Evolutionary conservation across 2,888 invertebrate species (phyloP), one percentile per base, ranked within the genome.

Genomic region (Drosophila falleni): DNA sequence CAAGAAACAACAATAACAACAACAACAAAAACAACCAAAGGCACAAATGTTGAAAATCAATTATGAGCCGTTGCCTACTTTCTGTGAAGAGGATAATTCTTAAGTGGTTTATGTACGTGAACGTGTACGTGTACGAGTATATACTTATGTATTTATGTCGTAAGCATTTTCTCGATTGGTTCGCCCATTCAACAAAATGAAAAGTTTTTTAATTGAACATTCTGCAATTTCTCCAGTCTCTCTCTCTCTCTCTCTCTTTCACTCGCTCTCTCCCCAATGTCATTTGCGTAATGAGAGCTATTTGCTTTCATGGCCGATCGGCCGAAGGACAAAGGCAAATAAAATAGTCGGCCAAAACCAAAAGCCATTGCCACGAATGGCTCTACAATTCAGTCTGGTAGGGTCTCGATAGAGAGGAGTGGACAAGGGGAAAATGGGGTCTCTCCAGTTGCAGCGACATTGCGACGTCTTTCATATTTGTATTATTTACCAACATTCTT

Each of bases 141-240:
- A 46, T 37, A n/a, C 37, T 37, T 37, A 37, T 29, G 35, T 53
- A 19, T 62, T 8, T 54, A 31, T 54, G 55, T 39, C 35, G 54
- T 33, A 37, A 16, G n/a, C 10, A 35, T 33, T 42, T 44, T 5
- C n/a, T 16, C 37, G 15, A 37, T 3, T 35, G 49, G 39, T 49
- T 35, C 29, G 15, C 10, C 16, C 50, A 58, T 44, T 44, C 56
- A 44, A 35, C 42, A 13, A 53, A 46, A 33, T 55, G 41, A 61
- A 74, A 77, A 81, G 79, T 71, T 81, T 82, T 86, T 89, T 89
- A 90, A 89, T 89, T 89, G 89, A 89, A 89, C 81, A 77, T 82
- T 81, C 59, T 60, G 58, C 74, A 77, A 78, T 79, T 74, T 49
- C 46, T 39, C 60, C 16, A 46, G 8, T 44, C 70, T 55, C 72